Percentiles rank a stretch among this genome's conserved stretches.
phyloP scores from a whole-genome alignment of 2,888 invertebrate species.

The Alloscopus bannaensis region DNA sequence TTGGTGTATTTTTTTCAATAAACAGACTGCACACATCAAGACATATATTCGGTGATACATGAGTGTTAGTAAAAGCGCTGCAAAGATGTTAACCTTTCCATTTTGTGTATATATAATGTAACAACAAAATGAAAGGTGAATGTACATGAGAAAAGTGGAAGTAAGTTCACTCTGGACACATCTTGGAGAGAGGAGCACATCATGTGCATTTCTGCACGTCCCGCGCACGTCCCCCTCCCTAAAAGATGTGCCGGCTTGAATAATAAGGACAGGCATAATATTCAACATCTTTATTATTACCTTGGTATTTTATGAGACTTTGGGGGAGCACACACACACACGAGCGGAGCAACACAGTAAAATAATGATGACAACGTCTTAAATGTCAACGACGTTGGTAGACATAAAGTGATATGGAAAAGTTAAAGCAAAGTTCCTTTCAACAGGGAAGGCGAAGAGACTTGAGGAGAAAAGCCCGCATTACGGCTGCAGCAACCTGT shows the following conservation, averaged over 20 bases:
- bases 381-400: constrained; percentile 61
- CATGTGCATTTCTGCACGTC: neutral
- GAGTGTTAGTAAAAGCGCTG: too few species aligned
- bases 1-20: too few species aligned
- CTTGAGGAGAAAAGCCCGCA: constrained; percentile 57
- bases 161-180: neutral
- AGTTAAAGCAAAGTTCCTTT: constrained; percentile 57
- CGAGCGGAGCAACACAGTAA: constrained; percentile 43
- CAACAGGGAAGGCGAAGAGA: too few species aligned
- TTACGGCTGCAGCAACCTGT: constrained; percentile 57
- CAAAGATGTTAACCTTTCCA: neutral
- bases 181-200: neutral
- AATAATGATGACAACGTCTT: constrained; percentile 65
- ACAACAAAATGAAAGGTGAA: too few species aligned
- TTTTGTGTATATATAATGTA: neutral
- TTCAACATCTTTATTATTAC: constrained; percentile 65
- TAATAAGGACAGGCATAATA: constrained; percentile 50
- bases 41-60: too few species aligned
- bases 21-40: too few species aligned
- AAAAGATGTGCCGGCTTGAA: constrained; percentile 56
- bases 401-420: constrained; percentile 58
- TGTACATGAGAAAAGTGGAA: neutral
- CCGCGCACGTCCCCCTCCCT: constrained; percentile 2
- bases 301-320: constrained; percentile 63
- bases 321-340: too few species aligned